phyloP scores from a whole-genome alignment of 2,888 invertebrate genomes.

The Megalurothrips usitatus region DNA sequence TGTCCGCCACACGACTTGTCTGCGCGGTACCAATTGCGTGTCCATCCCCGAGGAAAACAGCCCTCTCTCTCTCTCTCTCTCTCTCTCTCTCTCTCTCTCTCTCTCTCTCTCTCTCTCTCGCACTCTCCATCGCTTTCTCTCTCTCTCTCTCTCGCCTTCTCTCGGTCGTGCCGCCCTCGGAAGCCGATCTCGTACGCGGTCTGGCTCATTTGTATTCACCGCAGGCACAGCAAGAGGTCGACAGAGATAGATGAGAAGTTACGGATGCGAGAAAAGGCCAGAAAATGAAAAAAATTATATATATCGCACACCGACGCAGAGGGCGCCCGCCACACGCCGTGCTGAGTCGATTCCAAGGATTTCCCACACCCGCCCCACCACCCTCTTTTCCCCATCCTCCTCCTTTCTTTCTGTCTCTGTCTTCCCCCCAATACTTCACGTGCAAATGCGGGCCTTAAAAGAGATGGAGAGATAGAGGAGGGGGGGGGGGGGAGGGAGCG shows the following conservation, averaged over 20 bases:
- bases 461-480: too few relatives aligned
- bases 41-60: too few relatives aligned
- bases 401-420: background rate
- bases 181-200: background rate
- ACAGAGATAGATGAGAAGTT: conserved; percentile 21
- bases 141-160: too few relatives aligned
- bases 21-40: too few relatives aligned
- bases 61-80: too few relatives aligned
- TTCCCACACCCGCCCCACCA: background rate
- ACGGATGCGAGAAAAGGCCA: conserved; percentile 2
- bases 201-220: conserved; percentile 8
- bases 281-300: background rate
- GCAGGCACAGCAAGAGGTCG: background rate
- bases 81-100: too few relatives aligned
- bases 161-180: too few relatives aligned
- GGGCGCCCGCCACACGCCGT: background rate
- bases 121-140: too few relatives aligned
- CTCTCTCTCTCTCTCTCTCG: too few relatives aligned
- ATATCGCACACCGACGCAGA: background rate
- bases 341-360: conserved; percentile 7
- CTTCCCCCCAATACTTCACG: background rate
- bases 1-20: too few relatives aligned
- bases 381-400: background rate
- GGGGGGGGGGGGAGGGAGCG: background rate
- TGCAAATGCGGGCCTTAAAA: background rate